Percentiles rank a stretch among this genome's conserved stretches.
Evolutionary conservation across 2,113 vertebrate species (phyloP).

Genomic region (Upupa epops): DNA sequence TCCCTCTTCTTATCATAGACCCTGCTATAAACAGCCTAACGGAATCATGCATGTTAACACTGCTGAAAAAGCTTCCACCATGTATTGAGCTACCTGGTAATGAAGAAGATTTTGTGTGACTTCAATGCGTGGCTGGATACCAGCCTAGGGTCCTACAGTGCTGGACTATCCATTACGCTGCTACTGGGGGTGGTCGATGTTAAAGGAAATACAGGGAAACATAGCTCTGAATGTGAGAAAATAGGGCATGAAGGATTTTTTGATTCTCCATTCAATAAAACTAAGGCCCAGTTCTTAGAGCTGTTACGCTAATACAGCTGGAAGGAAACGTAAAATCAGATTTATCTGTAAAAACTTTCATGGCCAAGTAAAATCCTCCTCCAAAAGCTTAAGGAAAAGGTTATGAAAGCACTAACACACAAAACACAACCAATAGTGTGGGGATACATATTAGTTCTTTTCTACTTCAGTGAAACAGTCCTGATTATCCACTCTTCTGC

Average conservation of each 20-base stretch:
- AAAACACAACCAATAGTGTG: neutral
- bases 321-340: neutral
- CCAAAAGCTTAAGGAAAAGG: neutral
- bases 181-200: neutral
- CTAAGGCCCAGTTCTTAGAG: neutral
- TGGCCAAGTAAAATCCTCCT: neutral
- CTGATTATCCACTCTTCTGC: neutral
- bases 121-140: accelerated
- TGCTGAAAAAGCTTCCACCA: neutral
- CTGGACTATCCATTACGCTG: neutral
- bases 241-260: neutral
- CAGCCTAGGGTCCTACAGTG: neutral
- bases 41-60: neutral
- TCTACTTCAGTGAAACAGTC: neutral
- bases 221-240: neutral
- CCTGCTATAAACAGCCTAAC: neutral
- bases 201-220: neutral
- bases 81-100: neutral
- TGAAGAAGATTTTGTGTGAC: neutral
- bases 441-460: neutral
- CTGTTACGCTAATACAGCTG: neutral
- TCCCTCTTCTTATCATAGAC: neutral
- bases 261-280: neutral
- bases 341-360: neutral
- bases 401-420: neutral